Conservation (phyloP, 2,888 invertebrate genomes). For the Dyspetes luteomarginatus region DNA sequence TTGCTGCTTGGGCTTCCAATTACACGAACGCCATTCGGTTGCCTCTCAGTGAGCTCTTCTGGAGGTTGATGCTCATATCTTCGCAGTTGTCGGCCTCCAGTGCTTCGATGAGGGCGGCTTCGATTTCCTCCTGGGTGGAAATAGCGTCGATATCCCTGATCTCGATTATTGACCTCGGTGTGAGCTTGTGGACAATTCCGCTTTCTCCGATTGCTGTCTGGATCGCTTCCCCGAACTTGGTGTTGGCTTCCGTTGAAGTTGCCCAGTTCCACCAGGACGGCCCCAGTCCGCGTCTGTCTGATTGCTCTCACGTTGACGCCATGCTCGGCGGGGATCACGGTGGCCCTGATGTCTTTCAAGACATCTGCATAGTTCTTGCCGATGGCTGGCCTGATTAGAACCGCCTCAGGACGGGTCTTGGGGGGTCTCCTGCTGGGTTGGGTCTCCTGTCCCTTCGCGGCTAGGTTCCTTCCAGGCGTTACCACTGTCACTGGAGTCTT, state of each 20-base stretch:
- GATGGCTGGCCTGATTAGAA: slow-evolving; percentile 7
- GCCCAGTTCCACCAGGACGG: slow-evolving; percentile 12
- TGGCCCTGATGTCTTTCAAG: slow-evolving; percentile 2
- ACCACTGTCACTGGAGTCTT: no score
- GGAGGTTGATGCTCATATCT: slow-evolving; percentile 6
- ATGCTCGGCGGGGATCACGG: not conserved
- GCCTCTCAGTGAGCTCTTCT: no score
- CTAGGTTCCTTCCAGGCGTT: no score
- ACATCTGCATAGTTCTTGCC: slow-evolving; percentile 5
- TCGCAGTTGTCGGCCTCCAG: not conserved
- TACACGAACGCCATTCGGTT: no score
- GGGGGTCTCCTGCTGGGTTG: no score
- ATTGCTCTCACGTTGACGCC: not conserved
- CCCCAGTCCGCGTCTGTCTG: not conserved
- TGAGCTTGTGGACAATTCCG: slow-evolving; percentile 4
- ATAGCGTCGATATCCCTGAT: slow-evolving; percentile 26
- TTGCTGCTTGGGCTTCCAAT: no score
- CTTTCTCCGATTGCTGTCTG: not conserved
- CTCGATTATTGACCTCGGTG: slow-evolving; percentile 23
- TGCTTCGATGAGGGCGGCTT: slow-evolving; percentile 24
- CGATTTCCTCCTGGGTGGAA: not conserved
- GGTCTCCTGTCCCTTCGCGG: not conserved
- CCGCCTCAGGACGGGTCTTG: slow-evolving; percentile 14
- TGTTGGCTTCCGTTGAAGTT: not conserved
- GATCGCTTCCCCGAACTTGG: slow-evolving; percentile 8